These are phyloP conservation scores for Emys orbicularis DNA, from an alignment of 2,797 vertebrate genomes.

Conservation along the genomic window DNA sequence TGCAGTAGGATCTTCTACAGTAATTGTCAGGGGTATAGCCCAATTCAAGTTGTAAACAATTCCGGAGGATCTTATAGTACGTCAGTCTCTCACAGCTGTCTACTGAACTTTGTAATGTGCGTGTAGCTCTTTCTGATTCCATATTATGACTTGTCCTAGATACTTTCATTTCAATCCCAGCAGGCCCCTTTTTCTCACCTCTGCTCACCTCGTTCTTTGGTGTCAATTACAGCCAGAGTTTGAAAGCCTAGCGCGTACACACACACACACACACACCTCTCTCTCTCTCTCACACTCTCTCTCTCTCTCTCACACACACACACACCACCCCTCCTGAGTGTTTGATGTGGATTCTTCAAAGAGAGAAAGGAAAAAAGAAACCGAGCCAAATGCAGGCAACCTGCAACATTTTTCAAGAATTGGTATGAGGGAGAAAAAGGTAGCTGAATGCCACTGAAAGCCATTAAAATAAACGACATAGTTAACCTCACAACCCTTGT, in stretches of 20 bases:
- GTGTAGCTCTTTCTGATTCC: not conserved
- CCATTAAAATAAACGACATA: not conserved
- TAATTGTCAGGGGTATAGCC: not conserved
- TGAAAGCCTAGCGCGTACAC: not conserved
- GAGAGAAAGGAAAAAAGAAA: not conserved
- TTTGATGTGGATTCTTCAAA: conserved; percentile 7
- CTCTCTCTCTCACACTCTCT: too few relatives aligned
- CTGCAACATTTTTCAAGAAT: not conserved
- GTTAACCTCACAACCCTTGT: not conserved
- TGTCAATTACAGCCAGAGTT: not conserved
- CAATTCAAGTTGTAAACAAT: not conserved
- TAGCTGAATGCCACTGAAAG: not conserved
- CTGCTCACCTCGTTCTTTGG: not conserved
- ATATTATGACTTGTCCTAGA: not conserved
- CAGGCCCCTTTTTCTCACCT: not conserved
- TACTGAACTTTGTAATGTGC: not conserved
- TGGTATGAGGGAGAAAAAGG: not conserved
- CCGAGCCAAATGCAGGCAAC: not conserved
- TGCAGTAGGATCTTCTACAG: not conserved
- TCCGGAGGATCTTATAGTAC: not conserved
- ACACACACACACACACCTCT: too few relatives aligned
- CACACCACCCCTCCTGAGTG: not conserved
- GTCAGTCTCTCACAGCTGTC: not conserved
- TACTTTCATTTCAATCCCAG: not conserved
- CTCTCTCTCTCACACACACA: too few relatives aligned